Base-by-base conservation (phyloP, 2,888 invertebrate genomes). In the Lithophane semibrunnea region DNA sequence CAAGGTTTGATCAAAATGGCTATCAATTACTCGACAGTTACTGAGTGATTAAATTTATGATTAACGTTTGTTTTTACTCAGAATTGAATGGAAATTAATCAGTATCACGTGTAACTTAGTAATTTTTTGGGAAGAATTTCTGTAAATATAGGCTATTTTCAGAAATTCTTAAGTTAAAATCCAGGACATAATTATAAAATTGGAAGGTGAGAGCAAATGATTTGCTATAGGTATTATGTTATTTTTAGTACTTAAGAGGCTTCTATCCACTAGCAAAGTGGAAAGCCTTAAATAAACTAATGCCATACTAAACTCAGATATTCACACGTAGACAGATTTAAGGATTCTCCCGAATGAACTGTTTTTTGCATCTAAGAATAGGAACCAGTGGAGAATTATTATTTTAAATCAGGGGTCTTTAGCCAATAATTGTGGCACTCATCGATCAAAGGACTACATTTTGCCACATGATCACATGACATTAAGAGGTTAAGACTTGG, bases 11-110 rank as follows among this genome's bases (percentile, higher is more conserved):
- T 70, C 42, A 73, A 64, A 76, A 60, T 37, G 64, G 47, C 21
- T 70, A 56, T 70, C 68, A 76, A 64, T 69, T 83, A 83, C 71
- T 54, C 21, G 44, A 18, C 52, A 24, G 42, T 64, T 44, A 47
- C 12, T 24, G 60, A 72, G 37, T 72, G 52, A 65, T 82, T 63
- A 64, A 29, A 74, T 65, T 52, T 65, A 60, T 56, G 64, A 29
- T 65, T 47, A 29, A 42, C 54, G 13, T 64, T 73, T 66, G 52
- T 63, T 66, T 61, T 47, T 24, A 70, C 21, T 54, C 16, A 13
- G 12, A 16, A 61, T 64, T 24, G 3, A 49, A 72, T 10, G 9
- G 13, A 72, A 29, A 65, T 69, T 21, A 47, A 80, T 72, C 29
- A 44, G 49, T 5, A 24, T 54, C 24, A 54, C 66, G 65, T 66